phyloP scores from a whole-genome alignment of 1,140 invertebrate genomes.

The Bacillus rossius region DNA sequence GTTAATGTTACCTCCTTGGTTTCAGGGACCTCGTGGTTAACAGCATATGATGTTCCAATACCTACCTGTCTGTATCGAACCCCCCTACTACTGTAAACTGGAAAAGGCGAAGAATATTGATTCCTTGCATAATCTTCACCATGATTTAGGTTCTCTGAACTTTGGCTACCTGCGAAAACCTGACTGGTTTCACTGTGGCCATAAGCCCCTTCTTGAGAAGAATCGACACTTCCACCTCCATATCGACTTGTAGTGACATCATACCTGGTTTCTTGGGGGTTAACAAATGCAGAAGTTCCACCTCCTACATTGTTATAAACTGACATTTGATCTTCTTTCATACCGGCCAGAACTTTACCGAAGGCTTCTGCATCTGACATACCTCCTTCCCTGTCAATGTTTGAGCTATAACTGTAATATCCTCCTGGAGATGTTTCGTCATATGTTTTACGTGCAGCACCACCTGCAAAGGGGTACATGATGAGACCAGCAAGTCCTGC shows the following conservation, averaged over 20 bases:
- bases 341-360: slow-evolving; percentile 65
- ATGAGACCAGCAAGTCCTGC: slow-evolving; percentile 69
- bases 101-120: neutral
- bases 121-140: too few relatives aligned
- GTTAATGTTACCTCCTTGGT: too few relatives aligned
- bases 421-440: slow-evolving; percentile 38
- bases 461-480: slow-evolving; percentile 63
- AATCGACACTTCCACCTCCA: neutral
- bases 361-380: slow-evolving; percentile 68
- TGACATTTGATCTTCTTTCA: slow-evolving; percentile 33
- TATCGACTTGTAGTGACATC: neutral
- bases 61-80: neutral
- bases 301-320: neutral
- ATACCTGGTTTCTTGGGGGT: neutral
- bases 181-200: too few relatives aligned
- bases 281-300: neutral
- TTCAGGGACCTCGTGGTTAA: too few relatives aligned
- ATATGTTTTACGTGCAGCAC: slow-evolving; percentile 54
- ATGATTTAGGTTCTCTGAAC: too few relatives aligned
- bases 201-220: neutral
- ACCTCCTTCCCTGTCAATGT: slow-evolving; percentile 29
- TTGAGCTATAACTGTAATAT: slow-evolving; percentile 44
- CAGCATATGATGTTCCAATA: too few relatives aligned
- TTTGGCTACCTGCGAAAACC: too few relatives aligned
- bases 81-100: neutral